A percentile compares a stretch with the other conserved stretches of the same genome.
Conservation (phyloP, 2,888 invertebrate genomes). For the Sesia apiformis region DNA sequence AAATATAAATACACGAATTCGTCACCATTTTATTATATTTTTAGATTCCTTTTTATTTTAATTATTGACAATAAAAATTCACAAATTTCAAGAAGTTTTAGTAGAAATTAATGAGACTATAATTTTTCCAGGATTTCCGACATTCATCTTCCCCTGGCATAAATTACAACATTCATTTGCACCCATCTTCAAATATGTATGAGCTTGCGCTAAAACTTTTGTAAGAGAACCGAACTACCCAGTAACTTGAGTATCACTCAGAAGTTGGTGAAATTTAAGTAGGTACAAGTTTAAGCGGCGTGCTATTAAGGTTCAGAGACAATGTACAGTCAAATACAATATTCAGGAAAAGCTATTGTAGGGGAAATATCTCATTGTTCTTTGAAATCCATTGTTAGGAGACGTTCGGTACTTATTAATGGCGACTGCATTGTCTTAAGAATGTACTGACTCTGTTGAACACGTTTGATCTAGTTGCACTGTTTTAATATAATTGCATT, state of each 20-base stretch:
- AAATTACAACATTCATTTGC: slow-evolving; percentile 35
- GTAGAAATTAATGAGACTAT: no score
- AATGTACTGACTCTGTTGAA: slow-evolving; percentile 32
- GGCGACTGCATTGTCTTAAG: slow-evolving; percentile 61
- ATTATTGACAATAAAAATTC: no score
- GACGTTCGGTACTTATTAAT: slow-evolving; percentile 57
- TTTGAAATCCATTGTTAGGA: slow-evolving; percentile 38
- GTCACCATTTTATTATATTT: no score
- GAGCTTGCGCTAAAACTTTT: slow-evolving; percentile 38
- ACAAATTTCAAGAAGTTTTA: no score
- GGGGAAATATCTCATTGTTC: slow-evolving; percentile 63
- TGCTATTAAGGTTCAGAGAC: slow-evolving; percentile 41
- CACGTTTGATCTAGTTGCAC: slow-evolving; percentile 23
- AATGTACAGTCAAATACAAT: slow-evolving; percentile 62
- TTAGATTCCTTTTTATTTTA: no score
- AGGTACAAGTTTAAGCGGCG: slow-evolving; percentile 37
- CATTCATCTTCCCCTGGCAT: slow-evolving; percentile 7
- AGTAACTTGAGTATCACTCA: slow-evolving; percentile 31
- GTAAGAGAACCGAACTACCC: slow-evolving; percentile 20
- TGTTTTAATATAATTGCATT: slow-evolving; percentile 9
- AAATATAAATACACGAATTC: no score
- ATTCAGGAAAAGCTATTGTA: slow-evolving; percentile 65
- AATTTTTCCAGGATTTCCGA: neutral
- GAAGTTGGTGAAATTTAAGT: slow-evolving; percentile 38
- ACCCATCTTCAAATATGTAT: slow-evolving; percentile 44